Evolutionary conservation across 1,140 invertebrate genomes (phyloP), one percentile per base, ranked within the genome.

Genomic region (Lepidurus packardi): DNA sequence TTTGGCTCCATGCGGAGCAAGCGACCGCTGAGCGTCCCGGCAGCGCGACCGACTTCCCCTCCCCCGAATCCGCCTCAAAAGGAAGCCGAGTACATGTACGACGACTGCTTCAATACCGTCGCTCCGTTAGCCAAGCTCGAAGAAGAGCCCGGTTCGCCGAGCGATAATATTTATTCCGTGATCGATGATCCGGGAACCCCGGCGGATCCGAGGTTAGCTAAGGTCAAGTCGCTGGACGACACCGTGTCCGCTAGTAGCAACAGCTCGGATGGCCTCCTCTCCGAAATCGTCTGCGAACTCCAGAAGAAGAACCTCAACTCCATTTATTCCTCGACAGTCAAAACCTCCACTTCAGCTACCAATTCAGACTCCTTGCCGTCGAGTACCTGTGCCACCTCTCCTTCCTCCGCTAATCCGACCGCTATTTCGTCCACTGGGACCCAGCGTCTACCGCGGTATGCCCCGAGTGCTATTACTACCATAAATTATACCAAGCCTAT

Each of bases 241-340:
- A 43, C 80, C 10, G 11, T 77, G 9, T 82, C 82, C 43, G 85
- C 83, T 9, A 80, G 84, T 6, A 78, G 73, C 25, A 77, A 45
- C n/a, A 74, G 74, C 16, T 90, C 88, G 77, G 88, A 91, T 85
- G 92, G 92, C 1, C 83, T 95, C 9, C 83, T 95, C 0, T 91
- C 91, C 6, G 93, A 95, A 84, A 94, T 94, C 75, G 93, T 95
- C 0, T 91, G 90, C 11, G 93, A 94, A 84, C 94, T 95, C 76
- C 92, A 94, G 81, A 92, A 91, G 80, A 86, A 92, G 21, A 94
- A 94, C 83, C 90, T 91, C 16, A 92, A 94, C 80, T 94, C 93
- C 0, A 94, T 95, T 78, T 95, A 95, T 82, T 93, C 92, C 0
- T 90, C 90, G 0, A 73, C 73, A 78, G 45, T 41, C 47, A 74